Base-by-base conservation (phyloP, 2,888 invertebrate genomes). In the Lepidochitona cinerea region DNA sequence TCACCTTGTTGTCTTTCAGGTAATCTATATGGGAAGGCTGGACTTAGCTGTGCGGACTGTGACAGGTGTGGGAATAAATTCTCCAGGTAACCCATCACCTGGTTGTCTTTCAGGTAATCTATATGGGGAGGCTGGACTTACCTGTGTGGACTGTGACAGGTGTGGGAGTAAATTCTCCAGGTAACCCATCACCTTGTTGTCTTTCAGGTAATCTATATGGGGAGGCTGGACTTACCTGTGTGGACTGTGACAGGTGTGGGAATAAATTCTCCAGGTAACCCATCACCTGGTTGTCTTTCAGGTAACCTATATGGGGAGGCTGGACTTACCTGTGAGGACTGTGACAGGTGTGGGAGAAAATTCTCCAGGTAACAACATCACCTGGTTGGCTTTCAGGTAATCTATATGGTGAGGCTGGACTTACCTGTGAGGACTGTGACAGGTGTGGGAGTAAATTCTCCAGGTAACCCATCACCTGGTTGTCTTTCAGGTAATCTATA, bases 21-120 rank as follows among this genome's bases (percentile, higher is more conserved):
- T 90, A 79, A 73, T 88, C 87, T 18, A 79, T 76, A 18, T 65
- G 67, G 5, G 89, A 88, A 14, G 89, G 83, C n/a, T n/a, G n/a
- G n/a, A n/a, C n/a, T n/a, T n/a, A n/a, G n/a, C n/a, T n/a, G n/a
- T n/a, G n/a, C n/a, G n/a, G n/a, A n/a, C n/a, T n/a, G n/a, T n/a
- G n/a, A n/a, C n/a, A n/a, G n/a, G n/a, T n/a, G n/a, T n/a, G 84
- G 84, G 37, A 92, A 83, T 14, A 92, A 84, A 67, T 90, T 91
- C 23, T 88, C 89, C 14, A 93, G 81, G 91, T 92, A 93, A 5
- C 86, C 82, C 33, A 92, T 88, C n/a, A 93, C 84, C 29, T 91
- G 80, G 7, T 52, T 29, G 5, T 18, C 18, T 7, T 26, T 54
- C 18, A 37, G 3, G 36, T 33, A 33, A 67, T 18, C 5, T 4